Evolutionary conservation across 2,888 invertebrate genomes (phyloP).

Genomic region (Drosophila affinis): DNA sequence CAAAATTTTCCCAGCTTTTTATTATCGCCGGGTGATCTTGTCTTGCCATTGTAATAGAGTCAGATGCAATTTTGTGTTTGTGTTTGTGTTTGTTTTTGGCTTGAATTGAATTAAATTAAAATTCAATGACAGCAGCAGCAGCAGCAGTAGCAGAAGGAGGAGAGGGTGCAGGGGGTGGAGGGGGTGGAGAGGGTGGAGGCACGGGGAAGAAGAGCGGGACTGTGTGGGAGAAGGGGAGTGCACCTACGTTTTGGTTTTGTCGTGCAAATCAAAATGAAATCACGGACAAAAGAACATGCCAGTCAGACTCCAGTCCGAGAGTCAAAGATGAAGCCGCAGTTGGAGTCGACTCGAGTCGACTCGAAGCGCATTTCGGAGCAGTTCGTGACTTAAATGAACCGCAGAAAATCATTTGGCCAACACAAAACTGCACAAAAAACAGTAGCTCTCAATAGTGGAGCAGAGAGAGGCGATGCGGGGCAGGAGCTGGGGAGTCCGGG

Average conservation of each 20-base stretch:
- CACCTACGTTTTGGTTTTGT: slow-evolving; percentile 71
- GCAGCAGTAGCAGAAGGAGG: slow-evolving; percentile 21
- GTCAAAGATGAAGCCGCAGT: slow-evolving; percentile 57
- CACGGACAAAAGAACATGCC: slow-evolving; percentile 73
- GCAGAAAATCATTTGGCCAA: slow-evolving; percentile 68
- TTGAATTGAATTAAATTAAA: slow-evolving; percentile 76
- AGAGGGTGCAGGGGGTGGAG: not conserved
- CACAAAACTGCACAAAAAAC: slow-evolving; percentile 38
- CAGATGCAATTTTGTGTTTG: slow-evolving; percentile 49
- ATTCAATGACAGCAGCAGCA: slow-evolving; percentile 68
- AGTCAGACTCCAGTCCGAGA: slow-evolving; percentile 56
- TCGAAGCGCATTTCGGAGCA: slow-evolving; percentile 60
- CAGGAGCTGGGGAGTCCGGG: slow-evolving; percentile 4
- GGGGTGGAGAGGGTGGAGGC: not conserved
- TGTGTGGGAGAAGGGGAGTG: slow-evolving; percentile 23
- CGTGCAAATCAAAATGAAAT: slow-evolving; percentile 77
- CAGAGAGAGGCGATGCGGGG: slow-evolving; percentile 10
- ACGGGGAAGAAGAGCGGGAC: not conserved
- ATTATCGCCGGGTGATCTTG: slow-evolving; percentile 70
- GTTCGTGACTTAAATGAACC: slow-evolving; percentile 80
- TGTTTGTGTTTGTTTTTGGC: slow-evolving; percentile 42
- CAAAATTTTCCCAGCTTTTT: slow-evolving; percentile 73
- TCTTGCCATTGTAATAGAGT: slow-evolving; percentile 63
- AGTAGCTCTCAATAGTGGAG: slow-evolving; percentile 29
- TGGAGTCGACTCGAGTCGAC: slow-evolving; percentile 19